phyloP scores from a whole-genome alignment of 2,888 invertebrate species.

The Watsonalla cultraria region DNA sequence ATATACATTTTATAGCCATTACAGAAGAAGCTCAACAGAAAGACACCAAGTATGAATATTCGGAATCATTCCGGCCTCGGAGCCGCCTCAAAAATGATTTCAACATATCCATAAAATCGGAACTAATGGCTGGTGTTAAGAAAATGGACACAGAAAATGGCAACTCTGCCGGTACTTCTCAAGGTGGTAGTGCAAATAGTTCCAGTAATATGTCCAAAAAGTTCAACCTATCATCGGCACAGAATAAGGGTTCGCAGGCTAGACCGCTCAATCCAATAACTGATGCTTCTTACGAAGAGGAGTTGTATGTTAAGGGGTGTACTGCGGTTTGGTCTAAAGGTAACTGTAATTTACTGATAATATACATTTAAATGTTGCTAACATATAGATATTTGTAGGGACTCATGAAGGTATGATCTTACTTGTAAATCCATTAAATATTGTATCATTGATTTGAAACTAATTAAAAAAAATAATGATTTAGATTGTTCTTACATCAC shows the following conservation, averaged over 20 bases:
- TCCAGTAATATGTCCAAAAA: constrained; percentile 71
- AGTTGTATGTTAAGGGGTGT: constrained; percentile 90
- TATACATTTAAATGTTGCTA: too few relatives aligned
- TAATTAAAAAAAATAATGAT: too few relatives aligned
- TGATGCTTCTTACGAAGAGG: constrained; percentile 85
- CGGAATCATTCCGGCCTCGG: constrained; percentile 59
- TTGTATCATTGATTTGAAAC: too few relatives aligned
- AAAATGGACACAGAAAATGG: constrained; percentile 46
- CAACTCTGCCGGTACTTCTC: constrained; percentile 46
- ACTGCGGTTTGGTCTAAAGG: constrained; percentile 90
- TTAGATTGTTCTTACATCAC: too few relatives aligned
- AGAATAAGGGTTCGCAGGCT: constrained; percentile 29
- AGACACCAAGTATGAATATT: constrained; percentile 54
- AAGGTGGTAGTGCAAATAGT: constrained; percentile 62
- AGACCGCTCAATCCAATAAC: constrained; percentile 58
- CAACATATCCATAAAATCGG: constrained; percentile 67
- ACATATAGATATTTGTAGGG: too few relatives aligned
- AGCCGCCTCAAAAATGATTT: constrained; percentile 67
- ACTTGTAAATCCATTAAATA: too few relatives aligned
- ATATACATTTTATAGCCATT: constrained; percentile 35
- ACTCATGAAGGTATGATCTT: too few relatives aligned
- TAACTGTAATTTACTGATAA: constrained; percentile 18
- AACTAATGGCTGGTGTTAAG: constrained; percentile 45
- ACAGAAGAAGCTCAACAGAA: constrained; percentile 50
- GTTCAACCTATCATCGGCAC: constrained; percentile 48